Evolutionary conservation across 2,797 vertebrate genomes (phyloP), one percentile per base, ranked within the genome.

Genomic region (Pseudotriccus pelzelni): DNA sequence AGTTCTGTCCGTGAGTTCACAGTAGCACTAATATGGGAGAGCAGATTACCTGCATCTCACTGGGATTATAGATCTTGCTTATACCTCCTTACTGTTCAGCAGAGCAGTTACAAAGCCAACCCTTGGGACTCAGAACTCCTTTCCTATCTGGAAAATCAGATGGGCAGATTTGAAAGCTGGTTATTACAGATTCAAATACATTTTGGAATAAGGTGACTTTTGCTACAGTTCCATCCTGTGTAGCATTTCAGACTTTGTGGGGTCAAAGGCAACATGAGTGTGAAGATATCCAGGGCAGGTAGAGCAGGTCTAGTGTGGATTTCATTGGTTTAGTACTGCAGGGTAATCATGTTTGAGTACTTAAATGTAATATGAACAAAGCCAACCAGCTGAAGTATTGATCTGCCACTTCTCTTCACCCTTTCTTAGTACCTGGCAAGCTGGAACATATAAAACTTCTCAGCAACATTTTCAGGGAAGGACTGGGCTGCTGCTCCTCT

Each of bases 301-400:
- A 63, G 60, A 43, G 55, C 60, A 63, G 43, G 49, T 72, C 70
- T 87, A 25, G 27, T 24, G 73, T 74, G 70, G 27, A 53, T 95
- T 94, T 91, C 64, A 46, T 55, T 76, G 72, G 41, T 81, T 95
- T 93, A 53, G n/a, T 92, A 32, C 70, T 76, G 49, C 32, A 53
- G 52, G 53, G 56, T 83, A 66, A 80, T 90, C 32, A 9, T 53
- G 39, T 87, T 92, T 84, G 68, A 23, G 53, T 91, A 74, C 68
- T 90, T 93, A 77, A 94, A 92, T 53, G 30, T 83, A 84, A 44
- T 16, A 39, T 28, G 62, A 90, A 68, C 58, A 90, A 90, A 90
- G 76, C 62, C 37, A 58, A 5, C 43, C 62, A 87, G 69, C 41
- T 88, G 76, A 90, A 58, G 24, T 74, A 52, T 60, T 63, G 41